These are phyloP conservation scores for Dendrocopos noguchii DNA, from an alignment of 2,113 vertebrate genomes.

Conservation along the genomic window DNA sequence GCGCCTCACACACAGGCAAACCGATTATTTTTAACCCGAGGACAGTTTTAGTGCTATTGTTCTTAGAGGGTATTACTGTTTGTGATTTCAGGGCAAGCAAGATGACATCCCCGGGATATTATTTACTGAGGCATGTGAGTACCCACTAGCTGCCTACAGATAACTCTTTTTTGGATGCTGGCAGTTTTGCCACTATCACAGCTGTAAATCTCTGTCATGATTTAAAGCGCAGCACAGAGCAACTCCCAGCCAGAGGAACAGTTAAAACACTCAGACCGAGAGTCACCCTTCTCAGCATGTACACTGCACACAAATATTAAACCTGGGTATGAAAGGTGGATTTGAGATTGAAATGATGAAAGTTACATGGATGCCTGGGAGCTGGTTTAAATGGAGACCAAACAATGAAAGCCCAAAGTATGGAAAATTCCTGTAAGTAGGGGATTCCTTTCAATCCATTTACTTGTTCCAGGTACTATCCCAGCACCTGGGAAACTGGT, in stretches of 20 bases:
- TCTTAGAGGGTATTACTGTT: constrained; percentile 23
- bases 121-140: not conserved
- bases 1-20: not conserved
- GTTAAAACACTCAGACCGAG: not conserved
- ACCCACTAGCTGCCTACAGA: not conserved
- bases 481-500: not conserved
- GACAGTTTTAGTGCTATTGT: constrained; percentile 71
- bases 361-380: rapidly evolving
- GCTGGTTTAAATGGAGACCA: not conserved
- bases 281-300: not conserved
- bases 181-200: not conserved
- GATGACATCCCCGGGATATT: not conserved
- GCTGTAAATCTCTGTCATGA: not conserved
- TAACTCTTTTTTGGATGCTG: not conserved
- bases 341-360: not conserved
- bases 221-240: not conserved
- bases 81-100: constrained; percentile 21
- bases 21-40: constrained; percentile 49
- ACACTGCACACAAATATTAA: not conserved
- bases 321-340: not conserved
- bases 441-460: not conserved
- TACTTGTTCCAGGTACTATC: not conserved
- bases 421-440: rapidly evolving
- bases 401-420: not conserved
- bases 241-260: not conserved